Percentiles rank a stretch among this genome's conserved stretches.
Conservation (phyloP, 1,140 invertebrate species). For the Fopius arisanus region DNA sequence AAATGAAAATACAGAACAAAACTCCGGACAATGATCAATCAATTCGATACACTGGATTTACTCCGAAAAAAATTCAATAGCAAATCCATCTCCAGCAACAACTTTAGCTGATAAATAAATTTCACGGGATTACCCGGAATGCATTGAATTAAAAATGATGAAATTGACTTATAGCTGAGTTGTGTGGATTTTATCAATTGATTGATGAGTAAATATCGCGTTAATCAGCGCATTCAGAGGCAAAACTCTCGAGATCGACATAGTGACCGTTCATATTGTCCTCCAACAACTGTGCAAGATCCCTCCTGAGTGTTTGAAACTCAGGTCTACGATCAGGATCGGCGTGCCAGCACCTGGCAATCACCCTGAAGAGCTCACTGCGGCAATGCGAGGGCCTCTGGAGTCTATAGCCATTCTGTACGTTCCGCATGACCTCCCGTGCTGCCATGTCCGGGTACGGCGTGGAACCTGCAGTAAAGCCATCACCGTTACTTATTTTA, state of each 20-base stretch:
- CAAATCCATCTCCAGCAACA: no score
- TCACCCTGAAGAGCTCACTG: constrained; percentile 77
- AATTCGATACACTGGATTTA: no score
- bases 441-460: constrained; percentile 83
- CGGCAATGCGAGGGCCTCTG: constrained; percentile 80
- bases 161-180: no score
- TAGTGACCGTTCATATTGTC: constrained; percentile 77
- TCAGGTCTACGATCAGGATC: constrained; percentile 77
- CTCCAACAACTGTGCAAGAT: constrained; percentile 74
- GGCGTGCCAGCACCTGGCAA: constrained; percentile 79
- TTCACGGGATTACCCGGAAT: no score
- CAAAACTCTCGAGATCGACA: constrained; percentile 80
- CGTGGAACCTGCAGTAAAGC: constrained; percentile 72
- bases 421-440: constrained; percentile 77
- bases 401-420: constrained; percentile 77
- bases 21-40: no score
- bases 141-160: no score
- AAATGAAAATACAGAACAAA: constrained; percentile 21
- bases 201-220: no score
- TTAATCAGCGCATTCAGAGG: constrained; percentile 73
- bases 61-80: no score
- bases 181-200: no score
- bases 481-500: constrained; percentile 17
- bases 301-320: constrained; percentile 74
- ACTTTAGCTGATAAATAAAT: no score